Conservation (phyloP, 2,113 vertebrate genomes). For the Aldabrachelys gigantea region DNA sequence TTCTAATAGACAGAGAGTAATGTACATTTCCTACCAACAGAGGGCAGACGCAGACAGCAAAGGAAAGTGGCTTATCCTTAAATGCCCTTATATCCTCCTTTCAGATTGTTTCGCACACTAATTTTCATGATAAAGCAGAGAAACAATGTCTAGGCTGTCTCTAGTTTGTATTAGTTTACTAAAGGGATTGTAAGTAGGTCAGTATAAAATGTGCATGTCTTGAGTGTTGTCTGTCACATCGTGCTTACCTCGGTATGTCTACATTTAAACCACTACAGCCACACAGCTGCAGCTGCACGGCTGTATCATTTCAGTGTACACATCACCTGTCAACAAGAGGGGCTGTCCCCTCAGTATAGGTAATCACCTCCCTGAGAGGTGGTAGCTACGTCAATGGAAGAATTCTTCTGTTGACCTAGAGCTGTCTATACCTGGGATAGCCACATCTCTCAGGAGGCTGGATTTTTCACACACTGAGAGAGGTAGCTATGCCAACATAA, state of each 20-base stretch:
- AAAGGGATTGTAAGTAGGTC: background rate
- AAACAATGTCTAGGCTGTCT: background rate
- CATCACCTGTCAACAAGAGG: too few relatives aligned
- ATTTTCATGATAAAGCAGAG: background rate
- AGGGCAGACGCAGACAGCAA: conserved; percentile 37
- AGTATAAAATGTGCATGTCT: background rate
- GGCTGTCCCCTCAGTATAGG: too few relatives aligned
- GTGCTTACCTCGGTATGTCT: background rate
- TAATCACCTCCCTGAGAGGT: too few relatives aligned
- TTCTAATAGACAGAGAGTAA: background rate
- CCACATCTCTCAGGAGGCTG: too few relatives aligned
- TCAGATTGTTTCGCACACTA: background rate
- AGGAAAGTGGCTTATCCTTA: background rate
- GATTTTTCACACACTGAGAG: too few relatives aligned
- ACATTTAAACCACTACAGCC: too few relatives aligned
- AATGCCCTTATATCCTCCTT: background rate
- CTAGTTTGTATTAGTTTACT: background rate
- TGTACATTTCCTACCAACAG: background rate
- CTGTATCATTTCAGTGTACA: too few relatives aligned
- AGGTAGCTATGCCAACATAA: too few relatives aligned
- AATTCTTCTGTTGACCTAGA: too few relatives aligned
- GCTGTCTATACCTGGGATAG: too few relatives aligned
- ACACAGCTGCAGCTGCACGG: too few relatives aligned
- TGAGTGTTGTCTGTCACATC: background rate
- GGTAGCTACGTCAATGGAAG: too few relatives aligned